phyloP scores from a whole-genome alignment of 2,888 invertebrate genomes.

The Drosophila stalkeri region DNA sequence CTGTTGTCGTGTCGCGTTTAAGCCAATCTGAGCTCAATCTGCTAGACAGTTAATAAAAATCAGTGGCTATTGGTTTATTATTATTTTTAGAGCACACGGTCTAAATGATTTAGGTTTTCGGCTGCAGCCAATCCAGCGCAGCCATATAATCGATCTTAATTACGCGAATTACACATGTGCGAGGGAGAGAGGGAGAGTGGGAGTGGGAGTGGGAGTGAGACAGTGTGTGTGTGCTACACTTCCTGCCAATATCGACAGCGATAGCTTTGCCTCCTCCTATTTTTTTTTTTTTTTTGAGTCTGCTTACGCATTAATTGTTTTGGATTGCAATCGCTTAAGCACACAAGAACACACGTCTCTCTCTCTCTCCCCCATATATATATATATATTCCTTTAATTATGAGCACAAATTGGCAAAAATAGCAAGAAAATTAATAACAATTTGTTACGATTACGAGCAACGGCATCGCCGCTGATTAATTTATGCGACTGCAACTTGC shows the following conservation, averaged over 20 bases:
- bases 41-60: slow-evolving; percentile 41
- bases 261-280: not conserved
- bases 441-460: slow-evolving; percentile 63
- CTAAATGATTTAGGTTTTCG: slow-evolving; percentile 54
- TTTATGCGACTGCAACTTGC: slow-evolving; percentile 59
- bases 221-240: slow-evolving; percentile 17
- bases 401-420: slow-evolving; percentile 57
- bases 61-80: slow-evolving; percentile 33
- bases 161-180: slow-evolving; percentile 37
- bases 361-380: slow-evolving; percentile 2
- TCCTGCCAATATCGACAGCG: slow-evolving; percentile 24
- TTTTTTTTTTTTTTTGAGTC: slow-evolving; percentile 22
- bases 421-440: slow-evolving; percentile 70
- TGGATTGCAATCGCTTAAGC: slow-evolving; percentile 72
- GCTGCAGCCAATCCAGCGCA: slow-evolving; percentile 19
- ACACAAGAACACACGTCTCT: slow-evolving; percentile 26
- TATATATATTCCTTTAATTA: slow-evolving; percentile 41
- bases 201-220: not conserved
- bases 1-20: not conserved
- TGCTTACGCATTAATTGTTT: slow-evolving; percentile 60
- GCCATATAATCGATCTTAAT: slow-evolving; percentile 67
- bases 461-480: slow-evolving; percentile 54
- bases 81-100: slow-evolving; percentile 50
- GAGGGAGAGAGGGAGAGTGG: not conserved
- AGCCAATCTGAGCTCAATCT: not conserved